Conservation (phyloP, 2,113 vertebrate genomes). For the Acanthochromis polyacanthus region DNA sequence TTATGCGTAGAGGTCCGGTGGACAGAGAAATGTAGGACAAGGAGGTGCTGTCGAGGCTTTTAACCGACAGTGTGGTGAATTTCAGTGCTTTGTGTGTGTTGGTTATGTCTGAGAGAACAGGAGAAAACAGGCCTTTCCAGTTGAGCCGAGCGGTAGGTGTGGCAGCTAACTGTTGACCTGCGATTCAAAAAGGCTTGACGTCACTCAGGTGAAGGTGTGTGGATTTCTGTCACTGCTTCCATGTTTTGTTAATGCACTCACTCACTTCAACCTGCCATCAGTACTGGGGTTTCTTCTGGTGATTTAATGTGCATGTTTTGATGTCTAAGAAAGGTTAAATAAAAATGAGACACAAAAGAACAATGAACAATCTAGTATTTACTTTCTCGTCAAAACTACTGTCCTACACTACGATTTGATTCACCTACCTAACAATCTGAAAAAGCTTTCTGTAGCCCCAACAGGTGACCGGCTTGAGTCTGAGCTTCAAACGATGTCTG, state of each 20-base stretch:
- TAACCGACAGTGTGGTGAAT: conserved; percentile 31
- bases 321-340: neutral
- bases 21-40: conserved; percentile 5
- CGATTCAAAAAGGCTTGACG: conserved; percentile 63
- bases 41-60: conserved; percentile 32
- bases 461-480: neutral
- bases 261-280: neutral
- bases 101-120: conserved; percentile 26
- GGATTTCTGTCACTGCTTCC: conserved; percentile 21
- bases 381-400: no score
- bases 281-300: neutral
- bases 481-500: conserved; percentile 1
- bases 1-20: neutral
- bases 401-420: neutral
- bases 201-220: conserved; percentile 70
- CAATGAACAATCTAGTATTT: no score
- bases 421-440: neutral
- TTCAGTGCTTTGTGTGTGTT: conserved; percentile 37
- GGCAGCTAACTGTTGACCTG: conserved; percentile 67
- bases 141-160: conserved; percentile 74
- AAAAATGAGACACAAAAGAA: no score
- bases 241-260: neutral
- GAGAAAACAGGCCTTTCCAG: conserved; percentile 83
- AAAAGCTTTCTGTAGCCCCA: neutral
- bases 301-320: neutral